phyloP scores from a whole-genome alignment of 2,888 invertebrate genomes.

The Idaea aversata region DNA sequence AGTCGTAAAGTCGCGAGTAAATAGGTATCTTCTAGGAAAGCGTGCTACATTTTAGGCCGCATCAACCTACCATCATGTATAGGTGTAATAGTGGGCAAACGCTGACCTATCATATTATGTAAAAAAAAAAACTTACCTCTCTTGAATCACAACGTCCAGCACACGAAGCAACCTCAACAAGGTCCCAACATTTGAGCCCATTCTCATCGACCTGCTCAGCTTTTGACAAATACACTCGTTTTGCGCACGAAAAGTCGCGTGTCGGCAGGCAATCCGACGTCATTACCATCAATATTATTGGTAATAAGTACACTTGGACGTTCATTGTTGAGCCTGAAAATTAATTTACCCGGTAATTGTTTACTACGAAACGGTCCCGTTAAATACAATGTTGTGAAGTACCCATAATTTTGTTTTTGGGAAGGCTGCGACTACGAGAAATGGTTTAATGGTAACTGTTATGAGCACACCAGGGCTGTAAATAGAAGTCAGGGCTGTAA shows the following conservation, averaged over 20 bases:
- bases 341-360: not conserved
- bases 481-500: too few relatives aligned
- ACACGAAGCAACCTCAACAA: constrained; percentile 87
- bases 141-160: constrained; percentile 92
- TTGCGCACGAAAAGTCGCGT: constrained; percentile 72
- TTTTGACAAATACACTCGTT: constrained; percentile 83
- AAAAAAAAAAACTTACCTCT: constrained; percentile 73
- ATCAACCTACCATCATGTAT: too few relatives aligned
- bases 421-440: not conserved
- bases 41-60: too few relatives aligned
- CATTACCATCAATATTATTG: constrained; percentile 12
- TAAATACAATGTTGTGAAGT: not conserved
- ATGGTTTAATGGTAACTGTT: not conserved
- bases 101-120: constrained; percentile 42
- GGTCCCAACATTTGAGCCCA: constrained; percentile 87
- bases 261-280: constrained; percentile 8
- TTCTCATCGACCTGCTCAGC: constrained; percentile 83
- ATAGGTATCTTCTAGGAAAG: too few relatives aligned
- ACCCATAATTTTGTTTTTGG: constrained; percentile 1
- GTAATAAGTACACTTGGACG: constrained; percentile 7
- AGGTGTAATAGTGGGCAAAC: too few relatives aligned
- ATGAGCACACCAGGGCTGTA: not conserved
- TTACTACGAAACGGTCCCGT: not conserved
- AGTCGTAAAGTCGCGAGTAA: too few relatives aligned
- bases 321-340: constrained; percentile 9